These are phyloP conservation scores for Nannobrachium achirus DNA, from an alignment of 2,113 vertebrate genomes.

Conservation along the genomic window DNA sequence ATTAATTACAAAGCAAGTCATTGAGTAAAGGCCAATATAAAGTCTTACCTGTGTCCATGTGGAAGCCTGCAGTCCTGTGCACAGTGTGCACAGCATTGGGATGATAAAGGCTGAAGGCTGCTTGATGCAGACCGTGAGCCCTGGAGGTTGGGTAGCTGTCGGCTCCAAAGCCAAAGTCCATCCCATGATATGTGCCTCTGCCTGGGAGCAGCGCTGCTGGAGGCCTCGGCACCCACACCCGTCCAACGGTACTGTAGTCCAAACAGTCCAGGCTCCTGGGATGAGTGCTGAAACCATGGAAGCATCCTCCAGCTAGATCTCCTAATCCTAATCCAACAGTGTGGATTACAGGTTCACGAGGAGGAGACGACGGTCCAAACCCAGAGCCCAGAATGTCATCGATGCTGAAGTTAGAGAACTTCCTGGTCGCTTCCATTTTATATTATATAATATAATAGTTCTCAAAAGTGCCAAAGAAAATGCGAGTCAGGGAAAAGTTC, in stretches of 20 bases:
- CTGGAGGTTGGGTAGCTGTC: slow-evolving; percentile 20
- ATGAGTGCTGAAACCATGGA: not conserved
- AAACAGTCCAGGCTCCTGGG: not conserved
- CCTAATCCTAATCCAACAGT: not conserved
- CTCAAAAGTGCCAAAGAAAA: too few relatives aligned
- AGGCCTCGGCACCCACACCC: not conserved
- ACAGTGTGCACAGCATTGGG: too few relatives aligned
- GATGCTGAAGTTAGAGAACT: slow-evolving; percentile 73
- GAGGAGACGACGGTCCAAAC: slow-evolving; percentile 10
- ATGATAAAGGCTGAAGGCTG: slow-evolving; percentile 23
- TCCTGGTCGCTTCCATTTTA: slow-evolving; percentile 49
- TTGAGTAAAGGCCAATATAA: too few relatives aligned
- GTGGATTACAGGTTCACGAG: not conserved
- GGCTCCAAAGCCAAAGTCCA: slow-evolving; percentile 30
- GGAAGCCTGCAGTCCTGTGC: slow-evolving; percentile 24
- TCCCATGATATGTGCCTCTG: slow-evolving; percentile 38
- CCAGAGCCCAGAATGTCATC: slow-evolving; percentile 70
- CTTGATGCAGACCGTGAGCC: slow-evolving; percentile 30
- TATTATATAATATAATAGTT: too few relatives aligned
- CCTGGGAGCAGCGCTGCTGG: not conserved
- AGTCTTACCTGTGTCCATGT: slow-evolving; percentile 16
- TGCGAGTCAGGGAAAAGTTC: too few relatives aligned
- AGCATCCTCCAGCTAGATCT: not conserved
- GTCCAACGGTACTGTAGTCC: not conserved
- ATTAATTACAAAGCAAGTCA: too few relatives aligned